Percentiles rank a stretch among this genome's conserved stretches.
phyloP scores from a whole-genome alignment of 2,113 vertebrate genomes.

The Larimichthys polyactis region DNA sequence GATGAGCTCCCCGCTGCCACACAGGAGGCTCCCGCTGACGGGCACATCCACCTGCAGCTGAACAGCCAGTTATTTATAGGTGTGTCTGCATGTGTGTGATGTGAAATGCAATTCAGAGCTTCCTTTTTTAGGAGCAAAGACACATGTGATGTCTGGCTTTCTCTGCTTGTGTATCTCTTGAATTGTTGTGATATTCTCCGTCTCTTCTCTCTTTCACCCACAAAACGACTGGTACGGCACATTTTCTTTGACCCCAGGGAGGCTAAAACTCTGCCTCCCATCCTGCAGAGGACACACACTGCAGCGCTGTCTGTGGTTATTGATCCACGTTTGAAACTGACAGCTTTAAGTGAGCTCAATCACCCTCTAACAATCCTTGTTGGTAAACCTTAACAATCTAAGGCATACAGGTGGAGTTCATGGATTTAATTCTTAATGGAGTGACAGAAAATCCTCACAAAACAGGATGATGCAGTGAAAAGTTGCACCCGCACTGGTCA shows the following conservation, averaged over 20 bases:
- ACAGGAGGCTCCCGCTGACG: conserved; percentile 86
- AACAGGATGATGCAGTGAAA: neutral
- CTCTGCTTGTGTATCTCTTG: neutral
- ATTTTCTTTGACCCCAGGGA: conserved; percentile 1
- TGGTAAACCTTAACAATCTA: neutral
- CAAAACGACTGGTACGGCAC: rapidly evolving
- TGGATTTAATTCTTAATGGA: neutral
- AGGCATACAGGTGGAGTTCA: neutral
- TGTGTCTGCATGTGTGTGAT: conserved; percentile 50
- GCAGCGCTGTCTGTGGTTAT: conserved; percentile 4
- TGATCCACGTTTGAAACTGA: conserved; percentile 8
- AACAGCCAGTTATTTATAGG: conserved; percentile 97
- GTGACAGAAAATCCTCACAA: conserved; percentile 25
- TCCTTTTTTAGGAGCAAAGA: neutral
- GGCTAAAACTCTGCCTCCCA: neutral
- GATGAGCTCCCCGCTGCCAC: conserved; percentile 85
- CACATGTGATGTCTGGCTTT: neutral
- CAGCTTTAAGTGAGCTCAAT: conserved; percentile 1
- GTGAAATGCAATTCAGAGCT: neutral
- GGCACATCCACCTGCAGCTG: conserved; percentile 92
- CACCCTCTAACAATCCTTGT: neutral
- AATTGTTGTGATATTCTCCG: neutral
- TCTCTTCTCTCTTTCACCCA: neutral
- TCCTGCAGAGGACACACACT: neutral
- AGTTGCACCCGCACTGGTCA: conserved; percentile 13